Evolutionary conservation across 92 coral and sea anemone species (phyloP).

Genomic region (Chrysogorgia sp.): DNA sequence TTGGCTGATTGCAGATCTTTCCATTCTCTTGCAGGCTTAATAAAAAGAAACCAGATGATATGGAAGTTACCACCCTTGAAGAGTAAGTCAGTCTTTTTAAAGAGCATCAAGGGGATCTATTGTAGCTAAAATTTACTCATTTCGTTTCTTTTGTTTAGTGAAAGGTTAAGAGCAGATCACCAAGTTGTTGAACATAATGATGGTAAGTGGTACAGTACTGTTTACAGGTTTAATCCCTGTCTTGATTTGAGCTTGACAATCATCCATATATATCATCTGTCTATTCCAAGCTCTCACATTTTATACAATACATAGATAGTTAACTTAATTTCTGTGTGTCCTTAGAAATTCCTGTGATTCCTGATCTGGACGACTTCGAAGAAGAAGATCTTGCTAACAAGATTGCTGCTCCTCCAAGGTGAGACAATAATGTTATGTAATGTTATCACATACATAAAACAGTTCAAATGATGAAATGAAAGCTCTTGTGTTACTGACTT

Average conservation of each 20-base stretch:
- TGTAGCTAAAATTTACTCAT: not conserved
- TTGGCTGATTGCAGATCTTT: not conserved
- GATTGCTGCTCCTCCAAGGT: constrained; percentile 99
- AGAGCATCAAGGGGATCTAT: not conserved
- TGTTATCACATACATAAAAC: not conserved
- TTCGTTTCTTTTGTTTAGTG: constrained; percentile 64
- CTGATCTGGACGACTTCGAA: constrained; percentile 93
- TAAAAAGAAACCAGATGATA: constrained; percentile 24
- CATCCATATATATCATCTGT: no score
- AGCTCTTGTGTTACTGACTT: not conserved
- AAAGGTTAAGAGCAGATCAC: constrained; percentile 81
- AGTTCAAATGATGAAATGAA: not conserved
- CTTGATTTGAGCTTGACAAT: no score
- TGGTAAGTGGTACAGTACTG: constrained; percentile 54
- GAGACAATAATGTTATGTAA: no score
- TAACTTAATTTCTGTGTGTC: not conserved
- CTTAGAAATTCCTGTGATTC: constrained; percentile 86
- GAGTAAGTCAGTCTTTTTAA: constrained; percentile 10
- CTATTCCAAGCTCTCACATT: no score
- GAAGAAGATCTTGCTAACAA: constrained; percentile 97
- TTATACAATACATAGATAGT: not conserved
- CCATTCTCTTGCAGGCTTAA: not conserved
- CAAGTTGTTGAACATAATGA: constrained; percentile 69
- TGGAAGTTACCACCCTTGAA: constrained; percentile 20
- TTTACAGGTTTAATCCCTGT: no score